phyloP scores from a whole-genome alignment of 2,888 invertebrate genomes.

The Drosophila nigritarsus region DNA sequence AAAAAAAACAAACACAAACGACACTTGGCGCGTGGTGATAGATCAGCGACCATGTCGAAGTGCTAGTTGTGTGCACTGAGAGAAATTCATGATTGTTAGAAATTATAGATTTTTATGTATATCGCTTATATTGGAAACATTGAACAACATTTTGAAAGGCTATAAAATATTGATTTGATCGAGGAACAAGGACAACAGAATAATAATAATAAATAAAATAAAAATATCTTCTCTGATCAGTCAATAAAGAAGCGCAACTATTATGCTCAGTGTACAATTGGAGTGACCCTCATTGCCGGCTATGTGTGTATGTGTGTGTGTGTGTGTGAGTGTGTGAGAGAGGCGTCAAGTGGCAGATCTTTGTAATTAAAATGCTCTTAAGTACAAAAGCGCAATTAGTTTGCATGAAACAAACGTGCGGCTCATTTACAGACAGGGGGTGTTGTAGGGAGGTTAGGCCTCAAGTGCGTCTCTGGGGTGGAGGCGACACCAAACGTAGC shows the following conservation, averaged over 20 bases:
- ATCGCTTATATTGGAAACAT: background rate
- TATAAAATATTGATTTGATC: background rate
- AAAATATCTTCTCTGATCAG: too few relatives aligned
- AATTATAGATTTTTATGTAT: background rate
- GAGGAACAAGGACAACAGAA: too few relatives aligned
- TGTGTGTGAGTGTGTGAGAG: constrained; percentile 26
- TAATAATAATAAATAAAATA: background rate
- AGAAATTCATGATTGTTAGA: constrained; percentile 1
- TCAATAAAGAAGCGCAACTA: background rate
- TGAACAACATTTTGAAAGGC: background rate
- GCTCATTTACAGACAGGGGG: constrained; percentile 52
- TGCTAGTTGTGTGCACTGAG: constrained; percentile 36
- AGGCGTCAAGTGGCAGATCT: constrained; percentile 59
- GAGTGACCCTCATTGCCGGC: constrained; percentile 66
- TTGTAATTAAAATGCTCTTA: constrained; percentile 79
- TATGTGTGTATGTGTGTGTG: too few relatives aligned
- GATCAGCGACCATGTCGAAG: constrained; percentile 51
- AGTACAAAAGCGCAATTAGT: constrained; percentile 76
- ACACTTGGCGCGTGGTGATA: constrained; percentile 79
- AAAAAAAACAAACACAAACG: constrained; percentile 33
- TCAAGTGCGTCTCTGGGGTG: constrained; percentile 55
- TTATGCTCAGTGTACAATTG: constrained; percentile 40
- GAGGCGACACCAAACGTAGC: constrained; percentile 72
- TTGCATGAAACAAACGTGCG: constrained; percentile 77
- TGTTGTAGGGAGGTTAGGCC: constrained; percentile 1